These are phyloP conservation scores for Scomber scombrus DNA, from an alignment of 2,113 vertebrate genomes.

Conservation along the genomic window DNA sequence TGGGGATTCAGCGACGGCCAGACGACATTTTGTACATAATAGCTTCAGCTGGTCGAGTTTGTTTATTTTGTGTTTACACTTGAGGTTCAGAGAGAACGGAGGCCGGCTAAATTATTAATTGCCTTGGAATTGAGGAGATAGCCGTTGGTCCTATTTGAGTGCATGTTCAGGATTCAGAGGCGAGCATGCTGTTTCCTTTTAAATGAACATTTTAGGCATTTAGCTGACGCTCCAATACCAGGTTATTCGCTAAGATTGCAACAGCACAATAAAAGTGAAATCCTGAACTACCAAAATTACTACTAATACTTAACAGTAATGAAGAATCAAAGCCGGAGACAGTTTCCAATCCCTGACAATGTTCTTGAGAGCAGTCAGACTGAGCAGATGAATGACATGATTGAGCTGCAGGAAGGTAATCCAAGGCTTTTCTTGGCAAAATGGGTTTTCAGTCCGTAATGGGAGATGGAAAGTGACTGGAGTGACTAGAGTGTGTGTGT, in stretches of 20 bases:
- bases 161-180: background rate
- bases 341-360: conserved; percentile 16
- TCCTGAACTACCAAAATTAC: background rate
- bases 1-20: conserved; percentile 13
- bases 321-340: conserved; percentile 13
- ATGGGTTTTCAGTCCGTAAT: conserved; percentile 29
- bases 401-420: conserved; percentile 27
- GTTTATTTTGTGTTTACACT: conserved; percentile 60
- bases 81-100: background rate
- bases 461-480: conserved; percentile 12
- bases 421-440: conserved; percentile 19
- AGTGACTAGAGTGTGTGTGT: background rate
- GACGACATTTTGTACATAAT: conserved; percentile 46
- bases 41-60: conserved; percentile 9
- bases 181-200: background rate
- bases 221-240: background rate
- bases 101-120: conserved; percentile 45
- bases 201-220: background rate
- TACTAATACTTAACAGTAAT: background rate
- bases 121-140: conserved; percentile 42
- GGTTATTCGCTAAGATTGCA: background rate
- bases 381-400: conserved; percentile 23
- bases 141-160: conserved; percentile 1
- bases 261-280: background rate
- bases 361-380: conserved; percentile 15